A percentile compares a stretch with the other conserved stretches of the same genome.
Evolutionary conservation across 2,113 vertebrate genomes (phyloP).

Genomic region (Cavia aperea): DNA sequence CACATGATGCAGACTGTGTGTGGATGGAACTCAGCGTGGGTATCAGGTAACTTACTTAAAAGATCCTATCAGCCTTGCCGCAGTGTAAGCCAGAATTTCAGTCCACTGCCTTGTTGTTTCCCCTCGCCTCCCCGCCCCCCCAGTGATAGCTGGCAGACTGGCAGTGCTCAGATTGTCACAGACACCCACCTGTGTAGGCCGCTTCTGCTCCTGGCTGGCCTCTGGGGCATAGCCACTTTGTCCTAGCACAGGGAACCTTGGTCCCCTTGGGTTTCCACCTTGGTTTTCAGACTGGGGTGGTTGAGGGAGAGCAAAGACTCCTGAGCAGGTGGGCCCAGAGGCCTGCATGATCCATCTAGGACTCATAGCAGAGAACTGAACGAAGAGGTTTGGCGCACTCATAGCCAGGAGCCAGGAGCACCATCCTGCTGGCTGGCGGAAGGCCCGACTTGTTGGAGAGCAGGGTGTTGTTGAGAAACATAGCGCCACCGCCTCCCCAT

Average conservation of each 20-base stretch:
- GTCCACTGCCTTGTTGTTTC: neutral
- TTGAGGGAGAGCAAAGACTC: neutral
- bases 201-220: neutral
- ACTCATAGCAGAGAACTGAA: neutral
- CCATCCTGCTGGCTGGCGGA: neutral
- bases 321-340: neutral
- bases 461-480: neutral
- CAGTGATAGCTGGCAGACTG: neutral
- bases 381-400: fast-evolving
- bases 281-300: neutral
- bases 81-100: neutral
- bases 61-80: neutral
- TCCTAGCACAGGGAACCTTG: neutral
- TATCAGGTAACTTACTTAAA: neutral
- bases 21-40: neutral
- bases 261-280: neutral
- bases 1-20: neutral
- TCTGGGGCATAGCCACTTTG: neutral
- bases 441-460: neutral
- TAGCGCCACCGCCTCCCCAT: neutral
- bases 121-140: neutral
- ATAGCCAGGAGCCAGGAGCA: neutral
- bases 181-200: neutral
- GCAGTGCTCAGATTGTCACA: neutral
- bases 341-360: too few species aligned